Evolutionary conservation across 1,140 invertebrate genomes (phyloP).

Genomic region (Lycorma delicatula): DNA sequence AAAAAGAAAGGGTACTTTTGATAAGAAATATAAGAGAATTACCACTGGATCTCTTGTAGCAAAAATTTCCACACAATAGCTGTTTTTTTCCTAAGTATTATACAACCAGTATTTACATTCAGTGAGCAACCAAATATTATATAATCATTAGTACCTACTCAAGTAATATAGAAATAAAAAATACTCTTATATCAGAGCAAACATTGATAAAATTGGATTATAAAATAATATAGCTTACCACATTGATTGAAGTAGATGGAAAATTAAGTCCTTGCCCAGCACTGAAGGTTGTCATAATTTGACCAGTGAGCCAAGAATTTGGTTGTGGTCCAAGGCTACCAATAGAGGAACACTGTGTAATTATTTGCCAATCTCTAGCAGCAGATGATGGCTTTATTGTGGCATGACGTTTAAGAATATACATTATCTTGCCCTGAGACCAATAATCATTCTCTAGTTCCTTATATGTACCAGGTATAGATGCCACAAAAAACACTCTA

Average conservation of each 20-base stretch:
- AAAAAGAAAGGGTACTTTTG: too few relatives aligned
- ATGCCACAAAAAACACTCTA: slow-evolving; percentile 77
- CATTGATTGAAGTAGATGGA: slow-evolving; percentile 29
- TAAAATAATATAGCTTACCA: slow-evolving; percentile 32
- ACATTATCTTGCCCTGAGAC: slow-evolving; percentile 62
- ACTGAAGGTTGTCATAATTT: slow-evolving; percentile 48
- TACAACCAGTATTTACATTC: too few relatives aligned
- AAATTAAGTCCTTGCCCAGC: slow-evolving; percentile 7
- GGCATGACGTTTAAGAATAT: slow-evolving; percentile 54
- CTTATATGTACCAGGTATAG: slow-evolving; percentile 70
- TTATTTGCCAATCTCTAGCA: slow-evolving; percentile 52
- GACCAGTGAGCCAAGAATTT: slow-evolving; percentile 57
- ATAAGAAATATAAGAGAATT: too few relatives aligned
- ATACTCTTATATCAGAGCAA: too few relatives aligned
- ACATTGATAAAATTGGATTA: too few relatives aligned
- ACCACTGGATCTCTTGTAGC: too few relatives aligned
- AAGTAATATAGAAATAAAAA: too few relatives aligned
- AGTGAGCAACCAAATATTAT: too few relatives aligned
- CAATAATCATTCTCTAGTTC: slow-evolving; percentile 46
- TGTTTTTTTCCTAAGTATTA: too few relatives aligned
- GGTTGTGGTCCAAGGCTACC: slow-evolving; percentile 67
- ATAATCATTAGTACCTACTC: too few relatives aligned
- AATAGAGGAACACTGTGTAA: slow-evolving; percentile 86
- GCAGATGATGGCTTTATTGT: slow-evolving; percentile 42
- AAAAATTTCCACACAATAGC: too few relatives aligned